Evolutionary conservation across 2,797 vertebrate species (phyloP), one percentile per base, ranked within the genome.

Genomic region (Etheostoma perlongum): DNA sequence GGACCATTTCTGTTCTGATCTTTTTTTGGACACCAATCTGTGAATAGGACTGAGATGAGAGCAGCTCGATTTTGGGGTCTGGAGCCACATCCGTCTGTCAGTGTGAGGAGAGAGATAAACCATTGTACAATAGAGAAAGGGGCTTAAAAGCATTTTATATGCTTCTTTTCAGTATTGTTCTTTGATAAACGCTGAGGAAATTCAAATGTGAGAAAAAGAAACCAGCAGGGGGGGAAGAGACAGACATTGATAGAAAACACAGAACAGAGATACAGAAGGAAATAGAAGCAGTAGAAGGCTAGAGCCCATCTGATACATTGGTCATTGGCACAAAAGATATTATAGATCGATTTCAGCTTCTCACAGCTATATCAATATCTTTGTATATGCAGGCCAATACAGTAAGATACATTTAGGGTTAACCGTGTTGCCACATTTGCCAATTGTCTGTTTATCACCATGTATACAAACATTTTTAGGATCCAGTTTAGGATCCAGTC

Each of bases 1-100:
- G 64, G 30, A 25, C 46, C 25, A 30, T 23, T 46, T 54, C 25
- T 23, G 21, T 23, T 23, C 21, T 23, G 21, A 23, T 23, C 21
- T 23, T 23, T 23, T 23, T 23, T 23, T 23, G 21, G 27, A 74
- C 79, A 36, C 42, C 69, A 65, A 48, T 68, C 61, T 81, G 64
- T 88, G 88, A 86, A 83, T 79, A 76, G 64, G 81, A 88, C 76
- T 85, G 80, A 81, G 85, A 82, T 79, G 83, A 83, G 74, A 87
- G 67, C 63, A 13, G 77, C 78, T 86, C 79, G 85, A 85, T 89
- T 91, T 85, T 70, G 65, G 81, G 72, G 69, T 80, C 76, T 78
- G 77, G 70, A 76, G 71, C 64, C 74, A 49, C 62, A 76, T 82
- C 83, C 40, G 55, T 75, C 82, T 76, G 80, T 79, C 85, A 82